Evolutionary conservation across 2,113 vertebrate genomes (phyloP).

Genomic region (Crotalus tigris): DNA sequence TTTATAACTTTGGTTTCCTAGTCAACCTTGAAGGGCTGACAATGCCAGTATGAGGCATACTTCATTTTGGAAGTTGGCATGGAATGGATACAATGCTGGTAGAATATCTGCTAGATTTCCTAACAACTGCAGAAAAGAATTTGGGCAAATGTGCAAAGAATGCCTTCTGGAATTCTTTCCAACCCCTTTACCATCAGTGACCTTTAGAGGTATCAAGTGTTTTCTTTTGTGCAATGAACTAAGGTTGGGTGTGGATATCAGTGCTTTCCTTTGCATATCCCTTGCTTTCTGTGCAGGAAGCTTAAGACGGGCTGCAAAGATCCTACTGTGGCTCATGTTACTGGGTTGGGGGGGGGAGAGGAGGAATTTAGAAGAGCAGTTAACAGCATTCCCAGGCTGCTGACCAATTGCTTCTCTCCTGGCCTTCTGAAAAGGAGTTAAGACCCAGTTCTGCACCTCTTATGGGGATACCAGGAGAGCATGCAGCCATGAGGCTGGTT

Average conservation of each 20-base stretch:
- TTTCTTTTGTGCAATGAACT: neutral
- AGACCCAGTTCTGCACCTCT: too few relatives aligned
- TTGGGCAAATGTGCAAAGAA: neutral
- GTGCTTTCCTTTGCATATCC: neutral
- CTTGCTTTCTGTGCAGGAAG: neutral
- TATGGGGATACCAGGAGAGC: too few relatives aligned
- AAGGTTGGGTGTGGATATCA: neutral
- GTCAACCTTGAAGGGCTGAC: neutral
- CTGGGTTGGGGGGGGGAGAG: too few relatives aligned
- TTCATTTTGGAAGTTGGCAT: neutral
- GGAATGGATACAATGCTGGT: neutral
- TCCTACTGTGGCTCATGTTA: too few relatives aligned
- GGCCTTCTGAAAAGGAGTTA: too few relatives aligned
- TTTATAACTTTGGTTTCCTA: neutral
- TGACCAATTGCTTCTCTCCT: too few relatives aligned
- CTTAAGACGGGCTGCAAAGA: neutral
- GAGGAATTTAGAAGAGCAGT: too few relatives aligned
- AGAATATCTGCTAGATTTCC: neutral
- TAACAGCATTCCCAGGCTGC: too few relatives aligned
- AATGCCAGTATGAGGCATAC: neutral
- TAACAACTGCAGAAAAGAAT: neutral
- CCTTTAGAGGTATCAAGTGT: neutral
- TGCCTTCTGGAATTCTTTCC: neutral
- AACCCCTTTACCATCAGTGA: neutral
- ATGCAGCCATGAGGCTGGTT: too few relatives aligned